phyloP scores from a whole-genome alignment of 2,888 invertebrate genomes.

The Oscheius sp. region DNA sequence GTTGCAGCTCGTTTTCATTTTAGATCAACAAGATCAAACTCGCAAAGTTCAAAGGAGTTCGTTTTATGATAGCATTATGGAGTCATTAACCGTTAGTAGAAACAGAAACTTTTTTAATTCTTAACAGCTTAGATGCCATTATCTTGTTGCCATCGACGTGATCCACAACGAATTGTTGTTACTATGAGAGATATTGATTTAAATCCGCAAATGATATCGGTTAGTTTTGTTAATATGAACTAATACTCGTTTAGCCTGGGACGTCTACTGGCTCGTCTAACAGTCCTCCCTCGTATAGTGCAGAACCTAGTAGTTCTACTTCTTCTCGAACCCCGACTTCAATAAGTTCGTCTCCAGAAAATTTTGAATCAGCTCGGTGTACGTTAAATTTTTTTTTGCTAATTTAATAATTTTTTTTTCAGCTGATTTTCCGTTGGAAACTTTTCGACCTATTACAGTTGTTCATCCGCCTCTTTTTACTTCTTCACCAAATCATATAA shows the following conservation, averaged over 20 bases:
- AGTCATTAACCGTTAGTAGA: neutral
- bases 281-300: neutral
- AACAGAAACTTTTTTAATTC: neutral
- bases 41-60: too few relatives aligned
- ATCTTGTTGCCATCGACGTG: neutral
- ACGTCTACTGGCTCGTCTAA: neutral
- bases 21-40: conserved; percentile 4
- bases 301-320: neutral
- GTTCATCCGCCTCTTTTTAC: neutral
- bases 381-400: neutral
- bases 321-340: neutral
- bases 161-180: neutral
- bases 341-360: neutral
- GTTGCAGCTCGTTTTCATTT: conserved; percentile 11
- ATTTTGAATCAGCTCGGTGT: neutral
- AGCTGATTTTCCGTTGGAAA: neutral
- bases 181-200: neutral
- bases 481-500: neutral
- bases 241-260: neutral
- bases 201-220: conserved; percentile 13
- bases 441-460: neutral
- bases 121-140: conserved; percentile 1
- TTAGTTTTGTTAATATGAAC: neutral
- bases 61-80: neutral
- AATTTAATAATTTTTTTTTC: neutral